Conservation (phyloP, 2,888 invertebrate genomes). For the Rhorus exstirpatorius region DNA sequence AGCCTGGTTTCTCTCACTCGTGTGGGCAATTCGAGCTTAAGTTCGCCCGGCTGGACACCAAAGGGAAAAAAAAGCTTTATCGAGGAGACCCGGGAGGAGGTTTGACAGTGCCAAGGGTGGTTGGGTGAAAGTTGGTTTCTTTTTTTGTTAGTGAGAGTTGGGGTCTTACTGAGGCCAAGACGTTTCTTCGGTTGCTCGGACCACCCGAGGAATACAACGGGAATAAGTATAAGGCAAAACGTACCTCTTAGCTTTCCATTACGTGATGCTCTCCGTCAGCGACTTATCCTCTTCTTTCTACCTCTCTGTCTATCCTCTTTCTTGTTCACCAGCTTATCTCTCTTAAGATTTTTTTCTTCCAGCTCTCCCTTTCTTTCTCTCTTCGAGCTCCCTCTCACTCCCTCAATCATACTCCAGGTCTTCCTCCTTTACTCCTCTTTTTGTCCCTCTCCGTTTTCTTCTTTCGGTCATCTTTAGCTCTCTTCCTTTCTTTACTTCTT, state of each 20-base stretch:
- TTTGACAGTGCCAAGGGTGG: conserved; percentile 33
- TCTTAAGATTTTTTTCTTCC: no score
- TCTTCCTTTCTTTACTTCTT: no score
- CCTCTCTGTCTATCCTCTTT: conserved; percentile 3
- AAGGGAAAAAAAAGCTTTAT: conserved; percentile 63
- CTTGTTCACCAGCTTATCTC: no score
- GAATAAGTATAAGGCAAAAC: conserved; percentile 72
- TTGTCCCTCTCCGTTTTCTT: no score
- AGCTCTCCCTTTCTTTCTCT: no score
- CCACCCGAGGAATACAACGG: conserved; percentile 51
- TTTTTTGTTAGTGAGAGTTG: conserved; percentile 14
- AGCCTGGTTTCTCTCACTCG: conserved; percentile 57
- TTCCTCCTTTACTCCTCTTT: no score
- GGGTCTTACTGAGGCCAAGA: conserved; percentile 43
- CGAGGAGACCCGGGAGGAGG: conserved; percentile 21
- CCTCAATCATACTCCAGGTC: no score
- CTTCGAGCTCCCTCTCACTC: no score
- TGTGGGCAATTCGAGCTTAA: conserved; percentile 52
- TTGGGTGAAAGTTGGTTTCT: conserved; percentile 28
- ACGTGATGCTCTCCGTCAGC: conserved; percentile 68
- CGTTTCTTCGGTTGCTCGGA: conserved; percentile 58
- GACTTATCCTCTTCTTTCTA: conserved; percentile 37
- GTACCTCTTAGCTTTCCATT: conserved; percentile 76
- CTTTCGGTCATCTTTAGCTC: no score
- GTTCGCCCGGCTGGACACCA: conserved; percentile 58